These are phyloP conservation scores for Varanus komodoensis DNA, from an alignment of 2,113 vertebrate genomes.

Conservation along the genomic window DNA sequence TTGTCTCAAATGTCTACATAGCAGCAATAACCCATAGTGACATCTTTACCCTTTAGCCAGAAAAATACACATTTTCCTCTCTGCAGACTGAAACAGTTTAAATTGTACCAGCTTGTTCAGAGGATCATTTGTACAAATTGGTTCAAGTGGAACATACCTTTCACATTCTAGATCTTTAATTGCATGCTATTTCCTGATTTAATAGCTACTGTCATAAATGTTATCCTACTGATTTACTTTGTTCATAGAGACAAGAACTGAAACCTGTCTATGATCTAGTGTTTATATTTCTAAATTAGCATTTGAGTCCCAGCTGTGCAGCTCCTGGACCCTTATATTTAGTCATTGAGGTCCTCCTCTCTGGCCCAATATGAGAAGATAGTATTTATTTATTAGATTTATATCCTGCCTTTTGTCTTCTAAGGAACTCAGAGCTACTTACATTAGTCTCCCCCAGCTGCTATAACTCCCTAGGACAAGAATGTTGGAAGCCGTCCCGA, in stretches of 20 bases:
- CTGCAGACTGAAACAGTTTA: neutral
- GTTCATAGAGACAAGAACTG: neutral
- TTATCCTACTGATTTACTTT: neutral
- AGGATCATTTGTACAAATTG: neutral
- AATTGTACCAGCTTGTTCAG: neutral
- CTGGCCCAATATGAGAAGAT: too few relatives aligned
- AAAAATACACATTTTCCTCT: slow-evolving; percentile 2
- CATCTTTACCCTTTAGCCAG: slow-evolving; percentile 6
- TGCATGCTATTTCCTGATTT: neutral
- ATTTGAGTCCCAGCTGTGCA: too few relatives aligned
- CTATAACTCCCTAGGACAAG: too few relatives aligned
- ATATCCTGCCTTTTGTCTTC: too few relatives aligned
- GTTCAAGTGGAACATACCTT: neutral
- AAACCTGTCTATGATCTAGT: neutral
- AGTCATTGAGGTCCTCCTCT: too few relatives aligned
- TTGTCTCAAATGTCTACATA: neutral
- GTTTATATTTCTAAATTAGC: too few relatives aligned
- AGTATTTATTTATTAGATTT: too few relatives aligned
- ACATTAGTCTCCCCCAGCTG: too few relatives aligned
- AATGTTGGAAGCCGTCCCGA: too few relatives aligned
- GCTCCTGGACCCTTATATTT: neutral
- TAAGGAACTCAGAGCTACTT: too few relatives aligned
- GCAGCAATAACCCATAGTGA: slow-evolving; percentile 3
- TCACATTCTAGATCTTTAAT: neutral
- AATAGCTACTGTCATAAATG: neutral